Percentiles rank a stretch among this genome's conserved stretches.
Evolutionary conservation across 2,113 vertebrate species (phyloP).

Genomic region (Megaleporinus macrocephalus): DNA sequence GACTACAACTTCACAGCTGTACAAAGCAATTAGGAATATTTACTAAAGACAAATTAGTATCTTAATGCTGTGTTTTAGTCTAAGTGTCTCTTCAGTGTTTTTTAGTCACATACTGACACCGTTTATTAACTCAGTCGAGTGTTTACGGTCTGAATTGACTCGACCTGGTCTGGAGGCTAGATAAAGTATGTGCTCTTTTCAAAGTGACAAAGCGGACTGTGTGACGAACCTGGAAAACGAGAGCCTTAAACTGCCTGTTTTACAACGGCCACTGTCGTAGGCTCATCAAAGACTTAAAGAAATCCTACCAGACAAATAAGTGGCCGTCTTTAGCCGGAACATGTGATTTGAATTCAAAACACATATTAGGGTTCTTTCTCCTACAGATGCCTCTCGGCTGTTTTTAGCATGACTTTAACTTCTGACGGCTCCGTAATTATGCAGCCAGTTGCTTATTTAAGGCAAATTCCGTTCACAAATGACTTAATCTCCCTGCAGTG

Average conservation of each 20-base stretch:
- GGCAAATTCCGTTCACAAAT: not conserved
- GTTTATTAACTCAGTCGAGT: not conserved
- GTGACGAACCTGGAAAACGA: not conserved
- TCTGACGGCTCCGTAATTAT: not conserved
- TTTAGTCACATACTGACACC: not conserved
- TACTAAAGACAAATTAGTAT: not conserved
- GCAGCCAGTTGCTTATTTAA: not conserved
- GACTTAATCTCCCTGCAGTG: not conserved
- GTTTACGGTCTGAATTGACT: not conserved
- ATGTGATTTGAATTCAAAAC: slow-evolving; percentile 5
- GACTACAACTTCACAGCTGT: not conserved
- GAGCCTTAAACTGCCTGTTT: not conserved
- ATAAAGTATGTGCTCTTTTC: not conserved
- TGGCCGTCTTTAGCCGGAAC: not conserved
- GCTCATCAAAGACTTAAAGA: slow-evolving; percentile 3
- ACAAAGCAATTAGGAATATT: not conserved
- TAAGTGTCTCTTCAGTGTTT: too few relatives aligned
- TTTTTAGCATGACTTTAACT: not conserved
- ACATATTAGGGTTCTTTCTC: not conserved
- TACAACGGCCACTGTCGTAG: not conserved
- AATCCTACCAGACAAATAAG: slow-evolving; percentile 2
- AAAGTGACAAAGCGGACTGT: not conserved
- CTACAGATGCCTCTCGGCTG: not conserved
- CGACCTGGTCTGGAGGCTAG: not conserved
- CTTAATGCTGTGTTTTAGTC: too few relatives aligned